Conservation (phyloP, 2,797 vertebrate genomes). For the Rhodeus uyekii region DNA sequence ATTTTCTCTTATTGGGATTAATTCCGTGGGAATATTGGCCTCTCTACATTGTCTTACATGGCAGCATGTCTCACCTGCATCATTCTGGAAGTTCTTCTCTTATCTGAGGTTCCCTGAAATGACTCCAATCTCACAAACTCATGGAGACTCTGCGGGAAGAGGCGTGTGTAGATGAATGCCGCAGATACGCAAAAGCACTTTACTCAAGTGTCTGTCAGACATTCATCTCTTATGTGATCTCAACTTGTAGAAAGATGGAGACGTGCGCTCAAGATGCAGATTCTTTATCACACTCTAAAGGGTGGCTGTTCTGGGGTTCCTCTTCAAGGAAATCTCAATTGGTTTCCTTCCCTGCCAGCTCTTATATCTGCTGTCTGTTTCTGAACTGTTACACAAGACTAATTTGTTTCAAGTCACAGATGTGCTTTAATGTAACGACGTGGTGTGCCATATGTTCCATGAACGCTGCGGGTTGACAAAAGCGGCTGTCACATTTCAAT, state of each 20-base stretch:
- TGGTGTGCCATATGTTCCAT: constrained; percentile 32
- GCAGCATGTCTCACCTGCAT: not conserved
- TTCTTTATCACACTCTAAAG: constrained; percentile 5
- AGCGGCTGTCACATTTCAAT: constrained; percentile 27
- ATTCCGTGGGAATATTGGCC: not conserved
- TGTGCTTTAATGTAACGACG: constrained; percentile 31
- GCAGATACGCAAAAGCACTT: not conserved
- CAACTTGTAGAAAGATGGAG: constrained; percentile 11
- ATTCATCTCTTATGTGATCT: constrained; percentile 16
- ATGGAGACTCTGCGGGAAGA: not conserved
- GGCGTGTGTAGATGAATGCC: not conserved
- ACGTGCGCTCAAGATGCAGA: not conserved
- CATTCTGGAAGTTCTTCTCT: not conserved
- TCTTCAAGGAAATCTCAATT: constrained; percentile 18
- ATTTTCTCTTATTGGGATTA: no score
- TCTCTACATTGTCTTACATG: not conserved
- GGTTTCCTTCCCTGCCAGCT: constrained; percentile 54
- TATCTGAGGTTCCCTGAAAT: not conserved
- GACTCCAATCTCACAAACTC: not conserved
- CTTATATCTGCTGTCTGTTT: constrained; percentile 31
- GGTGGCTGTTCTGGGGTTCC: constrained; percentile 4
- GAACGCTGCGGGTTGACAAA: constrained; percentile 13
- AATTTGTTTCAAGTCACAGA: constrained; percentile 52
- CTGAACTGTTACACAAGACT: constrained; percentile 27
- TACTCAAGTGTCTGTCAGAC: constrained; percentile 7